Base-by-base conservation (phyloP, 2,113 vertebrate species). In the Natator depressus region DNA sequence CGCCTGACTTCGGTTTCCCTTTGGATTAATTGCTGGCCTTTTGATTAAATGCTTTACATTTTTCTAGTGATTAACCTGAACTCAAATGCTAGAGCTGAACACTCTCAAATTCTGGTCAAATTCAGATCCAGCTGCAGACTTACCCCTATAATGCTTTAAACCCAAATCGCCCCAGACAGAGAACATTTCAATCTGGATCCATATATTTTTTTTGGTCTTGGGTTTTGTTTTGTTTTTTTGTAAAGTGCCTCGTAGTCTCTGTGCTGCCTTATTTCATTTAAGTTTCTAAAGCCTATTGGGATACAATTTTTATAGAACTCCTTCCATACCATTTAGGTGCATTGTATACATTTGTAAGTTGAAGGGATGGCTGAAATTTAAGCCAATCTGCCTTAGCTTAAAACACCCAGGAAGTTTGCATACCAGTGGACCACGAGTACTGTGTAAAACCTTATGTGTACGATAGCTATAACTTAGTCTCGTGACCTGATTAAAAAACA, bases 391-490 rank as follows among this genome's bases (percentile, higher is more conserved):
- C 59, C 10, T 93, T 89, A 89, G 82, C 90, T 93, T 82, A 82
- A 86, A 82, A 49, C 69, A 88, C 79, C 84, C 53, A 89, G 91
- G 65, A 87, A 94, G 91, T 62, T 85, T 84, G 92, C 54, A 92
- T 3, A 84, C 3, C 62, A 84, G 19, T 79, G 81, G 89, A 94
- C 78, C 49, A 93, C 38, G 19, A 87, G 14, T 11, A 10, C 51
- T 85, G 89, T 35, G 79, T 31, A 91, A 94, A 94, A 65, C 89
- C 80, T 47, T 93, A 29, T 69, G 27, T 2, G 86, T 50, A 35
- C n/a, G 84, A 82, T 51, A 91, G 90, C 29, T 69, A 69, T 35
- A 38, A 69, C 8, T n/a, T 8, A 38, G 19, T 72, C 65, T 89
- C 82, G 42, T 51, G 38, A 88, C 12, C 13, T 27, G 75, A 14